Conservation (phyloP, 2,113 vertebrate species). For the Toxostoma redivivum region DNA sequence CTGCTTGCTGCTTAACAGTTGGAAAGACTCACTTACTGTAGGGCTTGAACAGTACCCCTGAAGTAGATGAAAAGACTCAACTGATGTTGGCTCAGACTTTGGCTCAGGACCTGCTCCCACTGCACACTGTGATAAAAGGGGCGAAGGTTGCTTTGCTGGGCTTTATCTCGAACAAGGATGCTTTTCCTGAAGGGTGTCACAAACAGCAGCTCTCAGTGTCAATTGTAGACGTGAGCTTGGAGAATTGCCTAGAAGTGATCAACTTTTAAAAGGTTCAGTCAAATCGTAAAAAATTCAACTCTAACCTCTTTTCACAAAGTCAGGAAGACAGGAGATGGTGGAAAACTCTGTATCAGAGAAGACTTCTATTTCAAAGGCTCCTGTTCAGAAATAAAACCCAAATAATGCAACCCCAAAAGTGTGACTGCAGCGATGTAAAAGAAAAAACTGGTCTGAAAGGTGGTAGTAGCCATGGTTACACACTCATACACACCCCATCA, state of each 20-base stretch:
- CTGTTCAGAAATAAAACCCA: not conserved
- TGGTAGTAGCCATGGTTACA: slow-evolving; percentile 32
- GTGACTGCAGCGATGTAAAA: not conserved
- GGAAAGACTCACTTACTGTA: not conserved
- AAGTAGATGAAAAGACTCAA: not conserved
- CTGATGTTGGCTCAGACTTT: not conserved
- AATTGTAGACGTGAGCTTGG: not conserved
- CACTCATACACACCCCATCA: not conserved
- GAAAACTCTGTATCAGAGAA: not conserved
- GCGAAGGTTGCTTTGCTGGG: not conserved
- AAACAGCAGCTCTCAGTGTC: not conserved
- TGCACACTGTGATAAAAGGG: not conserved
- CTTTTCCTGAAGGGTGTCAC: not conserved
- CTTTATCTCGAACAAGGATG: not conserved
- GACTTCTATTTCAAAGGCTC: slow-evolving; percentile 3
- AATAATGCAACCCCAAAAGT: slow-evolving; percentile 18
- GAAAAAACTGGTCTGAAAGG: slow-evolving; percentile 19
- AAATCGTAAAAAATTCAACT: not conserved
- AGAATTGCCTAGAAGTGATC: not conserved
- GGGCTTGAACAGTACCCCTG: not conserved
- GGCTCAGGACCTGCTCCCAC: not conserved
- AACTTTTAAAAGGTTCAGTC: not conserved
- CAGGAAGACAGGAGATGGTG: not conserved
- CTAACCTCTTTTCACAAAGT: not conserved
- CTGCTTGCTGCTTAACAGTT: not conserved